Percentiles rank a stretch among this genome's conserved stretches.
Evolutionary conservation across 2,888 invertebrate genomes (phyloP).

Genomic region (Meteorus cinctellus): DNA sequence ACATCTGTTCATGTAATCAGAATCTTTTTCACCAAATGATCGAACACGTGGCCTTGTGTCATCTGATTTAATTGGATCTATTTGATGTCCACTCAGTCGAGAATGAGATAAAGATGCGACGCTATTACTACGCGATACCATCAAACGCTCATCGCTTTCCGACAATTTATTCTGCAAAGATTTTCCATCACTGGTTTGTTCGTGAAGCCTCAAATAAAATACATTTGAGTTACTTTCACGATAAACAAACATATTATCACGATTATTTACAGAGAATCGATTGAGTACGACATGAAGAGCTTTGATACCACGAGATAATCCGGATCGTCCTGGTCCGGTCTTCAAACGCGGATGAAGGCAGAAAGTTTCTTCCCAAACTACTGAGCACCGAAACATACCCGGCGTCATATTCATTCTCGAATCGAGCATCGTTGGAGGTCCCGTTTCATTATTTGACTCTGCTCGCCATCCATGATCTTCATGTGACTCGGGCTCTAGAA

Average conservation of each 20-base stretch:
- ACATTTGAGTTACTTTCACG: constrained; percentile 79
- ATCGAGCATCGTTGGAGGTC: constrained; percentile 51
- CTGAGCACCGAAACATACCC: constrained; percentile 83
- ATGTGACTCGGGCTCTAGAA: constrained; percentile 79
- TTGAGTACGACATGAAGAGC: constrained; percentile 80
- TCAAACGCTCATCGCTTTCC: constrained; percentile 69
- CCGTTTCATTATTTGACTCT: constrained; percentile 57
- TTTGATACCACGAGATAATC: constrained; percentile 78
- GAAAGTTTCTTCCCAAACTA: constrained; percentile 83
- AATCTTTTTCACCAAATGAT: constrained; percentile 77
- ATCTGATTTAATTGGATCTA: constrained; percentile 50
- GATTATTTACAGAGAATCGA: constrained; percentile 82
- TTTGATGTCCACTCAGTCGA: constrained; percentile 54
- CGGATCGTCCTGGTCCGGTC: constrained; percentile 77
- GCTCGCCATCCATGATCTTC: constrained; percentile 72
- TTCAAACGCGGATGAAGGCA: constrained; percentile 82
- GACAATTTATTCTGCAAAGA: constrained; percentile 68
- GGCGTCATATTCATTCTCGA: constrained; percentile 74
- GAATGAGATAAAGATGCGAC: constrained; percentile 68
- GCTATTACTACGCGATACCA: constrained; percentile 71
- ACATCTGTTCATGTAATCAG: constrained; percentile 72
- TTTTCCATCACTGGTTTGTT: constrained; percentile 69
- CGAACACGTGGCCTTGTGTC: constrained; percentile 77
- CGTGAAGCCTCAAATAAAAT: constrained; percentile 76
- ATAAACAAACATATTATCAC: constrained; percentile 86